Base-by-base conservation (phyloP, 2,113 vertebrate genomes). In the Anarrhichthys ocellatus region DNA sequence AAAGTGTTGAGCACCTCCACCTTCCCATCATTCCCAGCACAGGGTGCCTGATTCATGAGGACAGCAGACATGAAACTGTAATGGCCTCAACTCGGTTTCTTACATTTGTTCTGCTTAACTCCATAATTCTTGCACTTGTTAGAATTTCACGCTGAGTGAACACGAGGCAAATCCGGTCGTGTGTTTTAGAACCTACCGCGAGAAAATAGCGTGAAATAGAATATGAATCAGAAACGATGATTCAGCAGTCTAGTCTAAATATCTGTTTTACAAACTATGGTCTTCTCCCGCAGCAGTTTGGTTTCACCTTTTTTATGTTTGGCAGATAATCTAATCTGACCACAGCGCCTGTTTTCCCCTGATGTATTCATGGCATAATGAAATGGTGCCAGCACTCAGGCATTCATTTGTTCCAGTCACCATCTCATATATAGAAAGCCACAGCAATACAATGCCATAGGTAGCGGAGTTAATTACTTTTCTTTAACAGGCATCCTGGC, bases 401-500 rank as follows among this genome's bases (percentile, higher is more conserved):
- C 11, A 0, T 63, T 82, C n/a, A 86, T 86, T 70, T 78, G 72
- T 52, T 65, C 48, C 40, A 58, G 54, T 78, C 74, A 50, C 32
- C 27, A 69, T 80, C 81, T 77, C 46, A 84, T 64, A 42, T 20
- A 73, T 18, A 3, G 36, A 73, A 62, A 68, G 44, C 22, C 22
- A 1, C 17, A 7, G 46, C 8, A 11, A 80, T 67, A 79, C 59
- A 82, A 76, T 84, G 73, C 50, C 64, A 86, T 72, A 81, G 74
- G 79, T 86, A 58, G 38, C 22, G 36, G 46, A 79, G 66, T 90
- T 88, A 89, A 93, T 94, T 89, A 42, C 68, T 82, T 87, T 89
- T 65, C 81, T 86, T 88, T 85, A 86, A 68, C 72, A 5, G 77
- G 32, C 61, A 67, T 34, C 48, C 63, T 48, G 78, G 68, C 36